These are phyloP conservation scores for Solenodon paradoxus DNA, from an alignment of 2,113 vertebrate species.

Conservation along the genomic window DNA sequence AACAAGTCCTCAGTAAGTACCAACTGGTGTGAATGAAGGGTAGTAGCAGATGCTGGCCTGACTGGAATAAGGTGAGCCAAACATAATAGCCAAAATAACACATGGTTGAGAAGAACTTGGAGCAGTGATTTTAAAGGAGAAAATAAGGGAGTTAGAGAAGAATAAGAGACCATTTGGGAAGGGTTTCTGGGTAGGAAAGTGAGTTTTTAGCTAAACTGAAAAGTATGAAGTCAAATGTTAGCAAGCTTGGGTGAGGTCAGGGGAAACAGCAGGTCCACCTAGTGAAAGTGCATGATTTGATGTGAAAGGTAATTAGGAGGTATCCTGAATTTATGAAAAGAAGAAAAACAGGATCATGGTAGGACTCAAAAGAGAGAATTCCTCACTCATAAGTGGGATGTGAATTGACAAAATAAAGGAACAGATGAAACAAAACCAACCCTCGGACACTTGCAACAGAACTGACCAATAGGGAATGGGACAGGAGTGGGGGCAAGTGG, in stretches of 20 bases:
- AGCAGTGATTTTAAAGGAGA: not conserved
- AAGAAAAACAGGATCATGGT: not conserved
- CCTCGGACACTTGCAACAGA: no score
- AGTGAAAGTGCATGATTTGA: not conserved
- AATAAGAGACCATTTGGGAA: not conserved
- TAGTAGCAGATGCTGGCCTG: not conserved
- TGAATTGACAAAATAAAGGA: no score
- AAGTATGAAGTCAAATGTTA: conserved; percentile 15
- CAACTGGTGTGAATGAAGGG: not conserved
- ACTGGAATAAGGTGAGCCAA: not conserved
- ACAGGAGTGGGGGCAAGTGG: no score
- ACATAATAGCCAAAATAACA: not conserved
- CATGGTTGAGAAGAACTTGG: not conserved
- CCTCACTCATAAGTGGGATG: no score
- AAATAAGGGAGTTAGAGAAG: not conserved
- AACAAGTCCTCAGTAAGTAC: not conserved
- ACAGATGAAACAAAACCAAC: no score
- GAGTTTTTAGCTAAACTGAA: not conserved
- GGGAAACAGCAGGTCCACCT: not conserved
- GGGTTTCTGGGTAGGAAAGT: not conserved
- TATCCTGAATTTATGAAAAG: not conserved
- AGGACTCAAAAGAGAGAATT: not conserved
- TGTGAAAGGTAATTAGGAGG: not conserved
- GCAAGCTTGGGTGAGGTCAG: not conserved
- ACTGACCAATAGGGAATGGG: no score